A percentile compares a stretch with the other conserved stretches of the same genome.
Evolutionary conservation across 1,140 invertebrate genomes (phyloP).

Genomic region (Oreohelix idahoensis): DNA sequence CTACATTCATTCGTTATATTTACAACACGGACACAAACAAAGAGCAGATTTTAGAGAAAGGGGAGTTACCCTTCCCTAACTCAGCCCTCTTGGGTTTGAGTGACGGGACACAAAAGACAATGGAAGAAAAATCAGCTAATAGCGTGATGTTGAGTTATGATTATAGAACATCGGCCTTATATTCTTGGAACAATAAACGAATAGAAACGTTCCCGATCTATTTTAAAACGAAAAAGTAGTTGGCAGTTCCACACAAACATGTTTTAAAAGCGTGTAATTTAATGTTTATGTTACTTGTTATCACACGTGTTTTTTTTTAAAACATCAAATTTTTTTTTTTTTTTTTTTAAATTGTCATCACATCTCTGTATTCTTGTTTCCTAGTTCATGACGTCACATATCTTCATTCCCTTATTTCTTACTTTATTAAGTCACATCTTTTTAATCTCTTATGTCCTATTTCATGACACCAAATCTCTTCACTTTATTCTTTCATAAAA

Average conservation of each 20-base stretch:
- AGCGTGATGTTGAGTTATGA: conserved; percentile 65
- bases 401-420: too few species aligned
- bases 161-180: conserved; percentile 51
- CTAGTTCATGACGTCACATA: background rate
- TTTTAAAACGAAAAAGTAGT: conserved; percentile 21
- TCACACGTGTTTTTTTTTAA: too few species aligned
- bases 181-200: conserved; percentile 62
- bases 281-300: too few species aligned
- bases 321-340: too few species aligned
- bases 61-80: conserved; percentile 54
- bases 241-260: background rate
- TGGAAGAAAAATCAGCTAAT: conserved; percentile 36
- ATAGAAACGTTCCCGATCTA: conserved; percentile 56
- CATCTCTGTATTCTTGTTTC: background rate
- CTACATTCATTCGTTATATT: conserved; percentile 61
- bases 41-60: conserved; percentile 47
- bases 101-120: background rate
- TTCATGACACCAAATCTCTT: too few species aligned
- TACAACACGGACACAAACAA: conserved; percentile 62
- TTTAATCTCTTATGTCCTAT: too few species aligned
- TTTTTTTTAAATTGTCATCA: background rate
- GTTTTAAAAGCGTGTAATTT: too few species aligned
- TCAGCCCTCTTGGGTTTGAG: conserved; percentile 35
- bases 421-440: too few species aligned
- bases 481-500: too few species aligned